Percentiles rank a stretch among this genome's conserved stretches.
Conservation (phyloP, 2,888 invertebrate genomes). For the Schizotus pectinicornis region DNA sequence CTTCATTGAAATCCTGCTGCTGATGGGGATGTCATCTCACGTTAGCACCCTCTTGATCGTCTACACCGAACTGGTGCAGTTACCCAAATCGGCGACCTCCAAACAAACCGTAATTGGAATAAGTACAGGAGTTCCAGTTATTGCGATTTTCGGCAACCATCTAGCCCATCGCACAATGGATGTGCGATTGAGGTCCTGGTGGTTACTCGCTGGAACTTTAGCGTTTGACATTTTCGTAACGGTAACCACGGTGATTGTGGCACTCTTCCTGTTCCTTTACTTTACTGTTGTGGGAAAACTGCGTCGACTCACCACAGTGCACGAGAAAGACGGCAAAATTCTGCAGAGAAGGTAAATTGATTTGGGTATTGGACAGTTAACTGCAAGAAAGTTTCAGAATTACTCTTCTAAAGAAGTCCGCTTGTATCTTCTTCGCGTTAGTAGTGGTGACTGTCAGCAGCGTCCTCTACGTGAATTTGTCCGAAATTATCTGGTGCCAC, state of each 20-base stretch:
- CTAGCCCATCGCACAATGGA: conserved; percentile 70
- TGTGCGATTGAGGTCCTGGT: conserved; percentile 67
- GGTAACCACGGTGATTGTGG: conserved; percentile 71
- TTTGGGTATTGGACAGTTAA: no score
- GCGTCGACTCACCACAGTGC: conserved; percentile 65
- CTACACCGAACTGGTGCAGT: conserved; percentile 71
- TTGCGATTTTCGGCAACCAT: conserved; percentile 71
- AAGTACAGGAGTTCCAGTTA: conserved; percentile 72
- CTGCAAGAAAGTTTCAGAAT: no score
- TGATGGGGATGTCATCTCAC: conserved; percentile 73
- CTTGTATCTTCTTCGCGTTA: conserved; percentile 65
- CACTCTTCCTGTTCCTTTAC: conserved; percentile 72
- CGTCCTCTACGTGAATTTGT: conserved; percentile 68
- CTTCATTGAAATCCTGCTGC: conserved; percentile 66
- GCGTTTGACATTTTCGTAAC: conserved; percentile 71
- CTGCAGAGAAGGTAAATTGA: conserved; percentile 65
- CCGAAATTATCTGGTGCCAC: conserved; percentile 62
- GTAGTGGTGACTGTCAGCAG: conserved; percentile 67
- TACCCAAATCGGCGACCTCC: conserved; percentile 61
- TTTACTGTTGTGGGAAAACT: conserved; percentile 70
- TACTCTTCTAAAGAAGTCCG: conserved; percentile 67
- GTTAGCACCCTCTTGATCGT: conserved; percentile 74
- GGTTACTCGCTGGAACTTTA: conserved; percentile 65
- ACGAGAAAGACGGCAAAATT: conserved; percentile 66
- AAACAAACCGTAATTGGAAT: conserved; percentile 72